A percentile compares a stretch with the other conserved stretches of the same genome.
These are phyloP conservation scores for Diabrotica balteata DNA, from an alignment of 2,888 invertebrate species.

Conservation along the genomic window DNA sequence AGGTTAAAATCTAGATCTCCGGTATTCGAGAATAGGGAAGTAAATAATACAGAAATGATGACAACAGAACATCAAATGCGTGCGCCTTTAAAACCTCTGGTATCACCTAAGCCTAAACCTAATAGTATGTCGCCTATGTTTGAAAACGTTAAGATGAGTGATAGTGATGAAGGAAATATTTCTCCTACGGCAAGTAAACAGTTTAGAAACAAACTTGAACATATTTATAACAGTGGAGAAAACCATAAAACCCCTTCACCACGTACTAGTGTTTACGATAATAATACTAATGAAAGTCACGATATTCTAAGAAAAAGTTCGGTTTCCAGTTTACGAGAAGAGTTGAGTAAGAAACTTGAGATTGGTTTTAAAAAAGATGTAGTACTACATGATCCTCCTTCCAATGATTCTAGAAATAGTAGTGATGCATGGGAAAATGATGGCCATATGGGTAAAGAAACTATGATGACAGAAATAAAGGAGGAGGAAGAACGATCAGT, in stretches of 20 bases:
- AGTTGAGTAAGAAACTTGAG: not conserved
- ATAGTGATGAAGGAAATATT: not conserved
- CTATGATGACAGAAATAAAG: not conserved
- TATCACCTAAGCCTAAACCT: constrained; percentile 9
- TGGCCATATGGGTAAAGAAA: not conserved
- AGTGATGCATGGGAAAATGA: constrained; percentile 1
- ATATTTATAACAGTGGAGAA: no score
- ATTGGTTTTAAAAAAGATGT: not conserved
- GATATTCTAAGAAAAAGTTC: not conserved
- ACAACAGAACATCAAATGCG: not conserved
- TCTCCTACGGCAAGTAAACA: not conserved
- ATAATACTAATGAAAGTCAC: no score
- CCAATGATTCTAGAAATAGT: not conserved
- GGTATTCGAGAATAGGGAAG: not conserved
- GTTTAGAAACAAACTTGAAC: no score
- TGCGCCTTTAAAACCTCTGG: not conserved
- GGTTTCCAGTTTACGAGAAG: not conserved
- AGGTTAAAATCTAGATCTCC: constrained; percentile 1
- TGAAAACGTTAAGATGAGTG: not conserved
- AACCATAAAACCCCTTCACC: no score
- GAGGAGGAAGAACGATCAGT: constrained; percentile 6
- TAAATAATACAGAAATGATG: not conserved
- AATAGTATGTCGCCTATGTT: no score
- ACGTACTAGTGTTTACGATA: no score
- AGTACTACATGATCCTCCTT: not conserved